Base-by-base conservation (phyloP, 2,113 vertebrate species). In the Poeciliopsis retropinna region DNA sequence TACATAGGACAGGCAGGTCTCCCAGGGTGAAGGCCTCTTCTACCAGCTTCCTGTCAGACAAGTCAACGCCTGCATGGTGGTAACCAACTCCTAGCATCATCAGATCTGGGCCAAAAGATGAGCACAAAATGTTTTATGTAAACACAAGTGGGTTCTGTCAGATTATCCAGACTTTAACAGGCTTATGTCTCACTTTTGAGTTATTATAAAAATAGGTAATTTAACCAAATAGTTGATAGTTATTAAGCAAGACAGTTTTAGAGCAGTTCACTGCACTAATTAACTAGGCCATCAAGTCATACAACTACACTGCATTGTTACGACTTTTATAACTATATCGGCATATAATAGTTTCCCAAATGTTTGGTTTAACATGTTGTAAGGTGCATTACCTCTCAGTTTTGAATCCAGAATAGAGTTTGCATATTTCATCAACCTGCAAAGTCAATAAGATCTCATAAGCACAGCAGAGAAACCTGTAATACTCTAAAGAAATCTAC, bases 1-100 rank as follows among this genome's bases (percentile, higher is more conserved):
- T 93, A 99, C 98, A 99, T 83, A 99, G 96, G 69, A 97, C 97
- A 71, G 97, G 97, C 65, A 99, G 82, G 84, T 97, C 97, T 94
- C 96, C 97, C 67, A 70, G 34, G 65, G 91, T 94, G 90, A 99
- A 99, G 80, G 95, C 94, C 73, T 91, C 88, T 95, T 99, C 98
- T 82, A 97, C 91, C 84, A 93, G 30, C 94, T 97, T 99, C 87
- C 98, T 96, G 82, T 99, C 98, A 14, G 96, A 95, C 30, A 96
- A 4, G 47, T 96, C 97, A 89, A 99, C 91, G 34, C 98, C 98
- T 82, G 98, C 98, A 76, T 99, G 98, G 92, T 99, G 98, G 89
- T 95, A 99, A 79, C 95, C 98, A 79, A 99, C 93, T 85, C 98
- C 98, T 79, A 85, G 88, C 30, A 90, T 87, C 75, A 99, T 83